Evolutionary conservation across 2,888 invertebrate species (phyloP), one percentile per base, ranked within the genome.

Genomic region (Standfussiana lucernea): DNA sequence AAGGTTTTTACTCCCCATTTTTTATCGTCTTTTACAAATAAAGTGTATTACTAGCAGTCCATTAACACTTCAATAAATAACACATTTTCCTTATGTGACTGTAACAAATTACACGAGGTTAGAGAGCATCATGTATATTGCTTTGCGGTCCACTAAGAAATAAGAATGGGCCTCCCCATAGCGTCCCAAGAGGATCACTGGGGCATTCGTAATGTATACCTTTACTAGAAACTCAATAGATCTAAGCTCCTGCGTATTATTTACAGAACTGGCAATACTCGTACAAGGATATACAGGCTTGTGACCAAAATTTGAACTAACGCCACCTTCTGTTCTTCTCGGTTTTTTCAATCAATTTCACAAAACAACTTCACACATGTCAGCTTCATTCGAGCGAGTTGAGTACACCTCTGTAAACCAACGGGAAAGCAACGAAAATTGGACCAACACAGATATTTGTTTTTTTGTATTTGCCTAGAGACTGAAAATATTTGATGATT

Each of bases 61-160:
- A 80, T 80, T 80, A 80, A 77, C 78, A 78, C 78, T 5, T 53
- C 83, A 66, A 83, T 83, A 80, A 77, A 83, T 79, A 79, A 79
- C 75, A 67, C 71, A 71, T 80, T 80, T 79, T 83, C 79, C 71
- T 79, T 37, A 50, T 72, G 79, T 59, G 80, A 80, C 83, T 80
- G 61, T 83, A 77, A 80, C 80, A 83, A 80, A 83, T 80, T 80
- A 80, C 83, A 56, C 32, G 61, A 78, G 56, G 62, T 82, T 77
- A 82, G 72, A 68, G 64, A 67, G 56, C 84, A 83, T 83, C 71
- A 67, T 81, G 79, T 81, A 62, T 83, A 81, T 81, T 79, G 80
- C 67, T 79, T 61, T 84, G 68, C 37, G 84, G 84, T 72, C 59
- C 72, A 47, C 84, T 72, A 72, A 81, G 79, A 81, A 81, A 83